Base-by-base conservation (phyloP, 2,888 invertebrate genomes). In the Hydriomena furcata region DNA sequence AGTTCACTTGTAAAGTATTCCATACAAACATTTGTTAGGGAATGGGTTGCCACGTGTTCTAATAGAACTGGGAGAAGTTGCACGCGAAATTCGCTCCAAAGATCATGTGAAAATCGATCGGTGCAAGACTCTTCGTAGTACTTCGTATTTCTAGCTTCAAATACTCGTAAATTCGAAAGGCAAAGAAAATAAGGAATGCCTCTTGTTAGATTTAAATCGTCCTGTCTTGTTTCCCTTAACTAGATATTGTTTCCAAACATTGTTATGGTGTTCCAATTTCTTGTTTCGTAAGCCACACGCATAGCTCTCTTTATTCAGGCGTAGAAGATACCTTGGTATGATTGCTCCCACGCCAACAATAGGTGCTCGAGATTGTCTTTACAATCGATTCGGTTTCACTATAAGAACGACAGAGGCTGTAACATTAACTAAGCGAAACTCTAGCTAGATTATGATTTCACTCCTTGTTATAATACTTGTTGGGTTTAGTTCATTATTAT, bases 291-390 rank as follows among this genome's bases (percentile, higher is more conserved):
- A 47, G 45, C 42, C 37, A 55, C 56, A 51, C 49, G 55, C 42
- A 37, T 41, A 58, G 60, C 56, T 56, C 52, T 43, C 73, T 76
- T 80, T 75, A 77, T 76, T 77, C 71, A 63, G 52, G 60, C 60
- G 61, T 67, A 73, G 69, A 68, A 60, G 63, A 66, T 52, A 61
- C 50, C 64, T 65, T 66, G 73, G n/a, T n/a, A n/a, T n/a, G n/a
- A 79, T 78, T 72, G 71, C 74, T 86, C 85, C 79, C 86, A 86
- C 82, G 79, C 76, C 57, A 78, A 86, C 86, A 87, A 87, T 86
- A 75, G 81, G 76, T 68, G 74, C 72, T 68, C 73, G 70, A 76
- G 72, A 83, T 82, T 83, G 79, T 80, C 72, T 80, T 74, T 62
- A 55, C 69, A 76, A 81, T 81, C 74, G 78, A 82, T 82, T 83